Evolutionary conservation across 1,140 invertebrate species (phyloP).

Genomic region (Hermetia illucens): DNA sequence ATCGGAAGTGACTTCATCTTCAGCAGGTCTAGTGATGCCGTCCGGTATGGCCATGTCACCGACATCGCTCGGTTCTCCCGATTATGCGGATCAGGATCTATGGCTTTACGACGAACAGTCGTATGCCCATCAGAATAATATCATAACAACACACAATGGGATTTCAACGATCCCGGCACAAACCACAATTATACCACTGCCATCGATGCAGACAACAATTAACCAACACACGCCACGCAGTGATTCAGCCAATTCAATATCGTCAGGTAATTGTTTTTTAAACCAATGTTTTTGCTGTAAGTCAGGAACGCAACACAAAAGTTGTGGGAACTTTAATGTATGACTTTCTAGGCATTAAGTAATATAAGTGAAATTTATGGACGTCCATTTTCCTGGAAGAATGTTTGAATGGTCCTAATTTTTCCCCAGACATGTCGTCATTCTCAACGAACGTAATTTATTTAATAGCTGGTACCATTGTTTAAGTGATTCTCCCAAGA

Average conservation of each 20-base stretch:
- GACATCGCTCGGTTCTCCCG: slow-evolving; percentile 47
- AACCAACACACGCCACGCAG: slow-evolving; percentile 26
- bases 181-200: slow-evolving; percentile 33
- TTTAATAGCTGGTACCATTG: too few relatives aligned
- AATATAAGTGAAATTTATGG: too few relatives aligned
- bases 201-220: slow-evolving; percentile 31
- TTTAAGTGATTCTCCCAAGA: too few relatives aligned
- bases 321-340: too few relatives aligned
- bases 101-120: slow-evolving; percentile 50
- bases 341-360: too few relatives aligned
- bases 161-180: slow-evolving; percentile 18
- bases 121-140: slow-evolving; percentile 29
- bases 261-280: slow-evolving; percentile 30
- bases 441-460: too few relatives aligned
- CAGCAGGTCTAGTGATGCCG: slow-evolving; percentile 37
- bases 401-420: too few relatives aligned
- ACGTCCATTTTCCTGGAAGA: too few relatives aligned
- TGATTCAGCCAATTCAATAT: slow-evolving; percentile 29
- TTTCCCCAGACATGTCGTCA: too few relatives aligned
- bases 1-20: slow-evolving; percentile 60
- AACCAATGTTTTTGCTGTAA: too few relatives aligned
- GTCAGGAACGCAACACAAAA: too few relatives aligned
- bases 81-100: slow-evolving; percentile 61
- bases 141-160: slow-evolving; percentile 22
- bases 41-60: slow-evolving; percentile 49